Evolutionary conservation across 2,888 invertebrate species (phyloP).

Genomic region (Xanthorhoe designata): DNA sequence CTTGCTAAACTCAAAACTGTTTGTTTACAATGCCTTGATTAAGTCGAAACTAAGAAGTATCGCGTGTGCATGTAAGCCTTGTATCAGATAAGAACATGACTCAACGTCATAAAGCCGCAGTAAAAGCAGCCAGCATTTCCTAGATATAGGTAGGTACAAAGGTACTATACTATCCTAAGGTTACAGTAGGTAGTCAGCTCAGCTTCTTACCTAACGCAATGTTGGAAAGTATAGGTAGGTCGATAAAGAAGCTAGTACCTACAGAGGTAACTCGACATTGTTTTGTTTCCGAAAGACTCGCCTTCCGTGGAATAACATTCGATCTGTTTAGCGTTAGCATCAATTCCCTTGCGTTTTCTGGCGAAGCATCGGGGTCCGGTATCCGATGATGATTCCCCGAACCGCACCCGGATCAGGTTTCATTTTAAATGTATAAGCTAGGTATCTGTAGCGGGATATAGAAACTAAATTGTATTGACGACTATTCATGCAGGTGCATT

Average conservation of each 20-base stretch:
- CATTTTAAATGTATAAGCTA: neutral
- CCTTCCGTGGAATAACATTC: constrained; percentile 2
- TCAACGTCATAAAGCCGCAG: constrained; percentile 18
- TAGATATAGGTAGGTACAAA: too few relatives aligned
- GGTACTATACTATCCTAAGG: too few relatives aligned
- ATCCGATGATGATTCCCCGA: constrained; percentile 9
- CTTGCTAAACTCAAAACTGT: too few relatives aligned
- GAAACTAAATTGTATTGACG: too few relatives aligned
- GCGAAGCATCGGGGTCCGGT: neutral
- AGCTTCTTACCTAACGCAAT: neutral
- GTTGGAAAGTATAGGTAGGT: too few relatives aligned
- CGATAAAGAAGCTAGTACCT: neutral
- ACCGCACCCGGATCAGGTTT: neutral
- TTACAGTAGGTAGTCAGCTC: too few relatives aligned
- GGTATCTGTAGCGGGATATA: neutral
- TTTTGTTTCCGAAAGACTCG: constrained; percentile 6
- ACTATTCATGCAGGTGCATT: too few relatives aligned
- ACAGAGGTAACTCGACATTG: neutral
- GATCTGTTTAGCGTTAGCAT: neutral
- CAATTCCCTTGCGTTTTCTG: neutral
- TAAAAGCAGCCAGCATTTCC: neutral
- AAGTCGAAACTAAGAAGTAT: too few relatives aligned
- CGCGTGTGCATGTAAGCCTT: neutral
- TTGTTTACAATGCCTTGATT: neutral
- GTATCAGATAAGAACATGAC: constrained; percentile 20